Conservation (phyloP, 2,888 invertebrate species). For the Catotricha subobsoleta region DNA sequence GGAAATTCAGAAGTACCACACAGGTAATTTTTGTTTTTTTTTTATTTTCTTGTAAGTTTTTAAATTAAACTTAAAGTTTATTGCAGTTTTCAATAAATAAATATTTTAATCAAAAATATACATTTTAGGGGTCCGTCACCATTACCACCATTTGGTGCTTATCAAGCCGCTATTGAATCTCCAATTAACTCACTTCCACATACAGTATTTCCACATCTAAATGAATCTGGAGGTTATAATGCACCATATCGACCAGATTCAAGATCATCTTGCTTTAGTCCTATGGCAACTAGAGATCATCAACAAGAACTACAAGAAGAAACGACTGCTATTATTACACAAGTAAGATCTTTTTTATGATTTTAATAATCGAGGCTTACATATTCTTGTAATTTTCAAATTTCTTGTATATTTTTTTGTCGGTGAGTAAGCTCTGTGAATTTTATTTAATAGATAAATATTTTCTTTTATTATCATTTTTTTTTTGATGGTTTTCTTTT, state of each 20-base stretch:
- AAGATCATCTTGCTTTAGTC: slow-evolving; percentile 19
- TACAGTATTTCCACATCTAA: slow-evolving; percentile 34
- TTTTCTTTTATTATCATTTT: too few species aligned
- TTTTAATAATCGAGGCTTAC: too few species aligned
- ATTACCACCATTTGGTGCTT: slow-evolving; percentile 32
- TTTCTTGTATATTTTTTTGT: too few species aligned
- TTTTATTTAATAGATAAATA: too few species aligned
- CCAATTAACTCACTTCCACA: slow-evolving; percentile 31
- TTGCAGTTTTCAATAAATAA: too few species aligned
- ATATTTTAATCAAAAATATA: neutral
- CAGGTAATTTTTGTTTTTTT: slow-evolving; percentile 28
- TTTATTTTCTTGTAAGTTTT: too few species aligned
- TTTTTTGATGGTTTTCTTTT: too few species aligned
- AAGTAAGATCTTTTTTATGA: slow-evolving; percentile 21
- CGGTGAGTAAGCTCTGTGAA: too few species aligned
- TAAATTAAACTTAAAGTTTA: too few species aligned
- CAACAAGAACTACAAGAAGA: slow-evolving; percentile 29
- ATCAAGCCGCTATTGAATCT: slow-evolving; percentile 23
- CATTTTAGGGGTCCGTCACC: slow-evolving; percentile 32
- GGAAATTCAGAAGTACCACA: slow-evolving; percentile 26
- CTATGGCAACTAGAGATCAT: slow-evolving; percentile 29
- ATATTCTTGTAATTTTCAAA: neutral
- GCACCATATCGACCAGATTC: slow-evolving; percentile 18
- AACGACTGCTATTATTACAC: slow-evolving; percentile 26
- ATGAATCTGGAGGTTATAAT: slow-evolving; percentile 25